Percentiles rank a stretch among this genome's conserved stretches.
Evolutionary conservation across 2,888 invertebrate species (phyloP).

Genomic region (Lepidochitona cinerea): DNA sequence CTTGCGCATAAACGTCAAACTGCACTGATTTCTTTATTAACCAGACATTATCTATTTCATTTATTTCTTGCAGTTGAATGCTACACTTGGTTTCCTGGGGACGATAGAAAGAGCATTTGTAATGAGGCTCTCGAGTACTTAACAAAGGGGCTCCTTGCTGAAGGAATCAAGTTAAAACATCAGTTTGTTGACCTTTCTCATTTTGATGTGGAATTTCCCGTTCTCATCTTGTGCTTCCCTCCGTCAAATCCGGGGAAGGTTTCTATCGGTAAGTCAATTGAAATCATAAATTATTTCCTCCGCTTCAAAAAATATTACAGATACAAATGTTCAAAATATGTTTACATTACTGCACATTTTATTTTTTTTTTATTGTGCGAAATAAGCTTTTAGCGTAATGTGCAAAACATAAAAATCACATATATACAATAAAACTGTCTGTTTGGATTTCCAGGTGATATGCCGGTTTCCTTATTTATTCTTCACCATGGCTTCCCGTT

Average conservation of each 20-base stretch:
- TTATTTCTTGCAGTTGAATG: background rate
- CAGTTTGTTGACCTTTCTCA: background rate
- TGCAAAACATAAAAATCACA: background rate
- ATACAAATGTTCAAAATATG: too few relatives aligned
- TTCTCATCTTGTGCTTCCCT: background rate
- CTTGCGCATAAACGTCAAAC: too few relatives aligned
- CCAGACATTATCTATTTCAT: too few relatives aligned
- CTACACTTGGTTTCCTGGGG: background rate
- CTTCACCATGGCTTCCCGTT: background rate
- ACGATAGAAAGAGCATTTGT: background rate
- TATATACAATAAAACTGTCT: background rate
- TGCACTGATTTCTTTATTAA: too few relatives aligned
- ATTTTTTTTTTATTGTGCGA: background rate
- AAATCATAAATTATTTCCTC: too few relatives aligned
- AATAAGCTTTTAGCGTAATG: too few relatives aligned
- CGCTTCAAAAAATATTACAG: too few relatives aligned
- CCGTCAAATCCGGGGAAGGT: background rate
- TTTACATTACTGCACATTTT: background rate
- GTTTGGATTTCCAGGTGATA: conserved; percentile 1
- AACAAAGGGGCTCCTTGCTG: background rate
- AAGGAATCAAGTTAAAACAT: background rate
- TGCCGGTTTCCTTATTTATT: background rate
- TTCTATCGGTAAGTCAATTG: background rate
- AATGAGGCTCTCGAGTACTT: background rate
- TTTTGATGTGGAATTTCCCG: background rate